These are phyloP conservation scores for Poeciliopsis turrubarensis DNA, from an alignment of 2,113 vertebrate genomes.

Conservation along the genomic window DNA sequence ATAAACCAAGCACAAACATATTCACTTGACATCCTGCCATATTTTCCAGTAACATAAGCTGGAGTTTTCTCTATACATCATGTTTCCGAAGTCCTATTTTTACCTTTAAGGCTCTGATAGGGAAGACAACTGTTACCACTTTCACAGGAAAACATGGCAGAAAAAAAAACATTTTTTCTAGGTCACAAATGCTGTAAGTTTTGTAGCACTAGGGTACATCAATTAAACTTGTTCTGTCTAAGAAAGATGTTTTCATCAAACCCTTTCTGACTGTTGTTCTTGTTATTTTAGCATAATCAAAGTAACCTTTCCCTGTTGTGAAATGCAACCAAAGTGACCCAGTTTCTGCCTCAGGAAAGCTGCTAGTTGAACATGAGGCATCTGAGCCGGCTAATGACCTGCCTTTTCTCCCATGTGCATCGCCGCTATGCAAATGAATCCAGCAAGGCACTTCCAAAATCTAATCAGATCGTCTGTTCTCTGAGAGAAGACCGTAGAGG, in stretches of 20 bases:
- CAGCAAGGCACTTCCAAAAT: conserved; percentile 49
- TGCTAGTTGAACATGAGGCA: conserved; percentile 36
- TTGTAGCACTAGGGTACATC: conserved; percentile 23
- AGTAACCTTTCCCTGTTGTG: conserved; percentile 42
- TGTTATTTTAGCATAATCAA: conserved; percentile 37
- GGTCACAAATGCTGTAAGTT: conserved; percentile 39
- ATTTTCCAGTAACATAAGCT: conserved; percentile 5
- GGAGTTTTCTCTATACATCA: conserved; percentile 1
- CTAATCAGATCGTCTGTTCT: conserved; percentile 57
- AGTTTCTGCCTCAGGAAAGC: conserved; percentile 29
- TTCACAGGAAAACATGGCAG: conserved; percentile 30
- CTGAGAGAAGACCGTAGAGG: conserved; percentile 22
- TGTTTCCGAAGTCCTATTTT: conserved; percentile 22
- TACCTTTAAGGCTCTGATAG: conserved; percentile 24
- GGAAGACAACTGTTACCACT: conserved; percentile 36
- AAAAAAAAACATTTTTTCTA: conserved; percentile 36
- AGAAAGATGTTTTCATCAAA: conserved; percentile 9
- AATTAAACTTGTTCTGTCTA: conserved; percentile 13
- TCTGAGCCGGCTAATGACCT: conserved; percentile 45
- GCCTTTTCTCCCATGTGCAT: conserved; percentile 11
- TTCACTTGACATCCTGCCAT: conserved; percentile 20
- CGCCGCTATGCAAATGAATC: conserved; percentile 57
- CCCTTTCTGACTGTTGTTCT: conserved; percentile 17
- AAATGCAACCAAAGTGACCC: conserved; percentile 40
- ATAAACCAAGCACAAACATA: neutral